These are phyloP conservation scores for Eutrigla gurnardus DNA, from an alignment of 2,797 vertebrate genomes.

Conservation along the genomic window DNA sequence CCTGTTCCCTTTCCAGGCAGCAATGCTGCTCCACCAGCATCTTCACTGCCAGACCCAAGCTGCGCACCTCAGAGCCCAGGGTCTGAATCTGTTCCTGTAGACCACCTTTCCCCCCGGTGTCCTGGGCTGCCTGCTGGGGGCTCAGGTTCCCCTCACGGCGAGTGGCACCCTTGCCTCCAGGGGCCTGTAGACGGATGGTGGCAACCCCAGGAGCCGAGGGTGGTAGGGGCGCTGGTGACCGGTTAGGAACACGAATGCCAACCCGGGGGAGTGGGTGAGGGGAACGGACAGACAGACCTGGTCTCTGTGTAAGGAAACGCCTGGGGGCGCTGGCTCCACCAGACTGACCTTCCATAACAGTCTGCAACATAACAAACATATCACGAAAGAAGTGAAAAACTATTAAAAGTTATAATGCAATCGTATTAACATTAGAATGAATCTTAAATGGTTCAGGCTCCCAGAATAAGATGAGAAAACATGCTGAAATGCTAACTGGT, in stretches of 20 bases:
- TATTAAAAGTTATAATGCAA: neutral
- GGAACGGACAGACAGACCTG: conserved; percentile 60
- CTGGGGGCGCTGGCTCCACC: conserved; percentile 52
- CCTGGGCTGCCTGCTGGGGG: conserved; percentile 68
- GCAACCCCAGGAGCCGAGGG: conserved; percentile 58
- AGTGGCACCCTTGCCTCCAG: conserved; percentile 45
- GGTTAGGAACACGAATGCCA: conserved; percentile 77
- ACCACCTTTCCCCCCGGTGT: conserved; percentile 45
- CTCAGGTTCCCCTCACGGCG: conserved; percentile 66
- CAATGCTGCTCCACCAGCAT: conserved; percentile 86
- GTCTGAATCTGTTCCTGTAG: conserved; percentile 85
- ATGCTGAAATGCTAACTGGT: neutral
- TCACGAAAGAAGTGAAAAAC: neutral
- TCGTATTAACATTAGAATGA: neutral
- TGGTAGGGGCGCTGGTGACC: conserved; percentile 52
- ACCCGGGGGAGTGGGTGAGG: conserved; percentile 74
- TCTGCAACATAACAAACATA: conserved; percentile 57
- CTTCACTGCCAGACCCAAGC: conserved; percentile 85
- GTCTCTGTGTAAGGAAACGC: conserved; percentile 73
- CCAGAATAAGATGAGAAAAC: neutral
- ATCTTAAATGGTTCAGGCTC: neutral
- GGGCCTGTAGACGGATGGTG: conserved; percentile 59
- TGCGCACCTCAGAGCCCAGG: conserved; percentile 84
- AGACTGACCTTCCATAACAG: conserved; percentile 63
- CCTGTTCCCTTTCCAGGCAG: conserved; percentile 85